These are phyloP conservation scores for Dioctria linearis DNA, from an alignment of 2,888 invertebrate genomes.

Conservation along the genomic window DNA sequence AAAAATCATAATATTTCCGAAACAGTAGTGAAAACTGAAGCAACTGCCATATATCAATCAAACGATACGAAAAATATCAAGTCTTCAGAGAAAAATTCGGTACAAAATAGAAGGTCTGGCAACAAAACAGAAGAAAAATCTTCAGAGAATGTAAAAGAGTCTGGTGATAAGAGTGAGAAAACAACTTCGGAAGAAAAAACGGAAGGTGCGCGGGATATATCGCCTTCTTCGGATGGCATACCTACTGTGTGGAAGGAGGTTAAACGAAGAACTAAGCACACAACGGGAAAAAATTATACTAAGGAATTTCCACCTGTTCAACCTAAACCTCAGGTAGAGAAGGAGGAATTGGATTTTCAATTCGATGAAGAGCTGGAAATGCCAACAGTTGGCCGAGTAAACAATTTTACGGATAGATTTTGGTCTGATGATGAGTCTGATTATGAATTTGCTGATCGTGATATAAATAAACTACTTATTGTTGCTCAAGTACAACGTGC, in stretches of 20 bases:
- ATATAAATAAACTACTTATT: constrained; percentile 94
- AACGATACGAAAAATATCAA: no score
- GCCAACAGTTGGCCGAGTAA: constrained; percentile 80
- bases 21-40: no score
- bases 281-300: constrained; percentile 72
- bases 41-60: no score
- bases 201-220: constrained; percentile 58
- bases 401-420: constrained; percentile 83
- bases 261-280: constrained; percentile 75
- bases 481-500: constrained; percentile 85
- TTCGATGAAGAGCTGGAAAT: constrained; percentile 96
- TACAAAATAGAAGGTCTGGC: no score
- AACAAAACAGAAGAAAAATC: no score
- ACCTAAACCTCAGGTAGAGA: constrained; percentile 65
- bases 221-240: constrained; percentile 60
- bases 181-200: constrained; percentile 57
- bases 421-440: constrained; percentile 89
- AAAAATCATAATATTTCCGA: no score
- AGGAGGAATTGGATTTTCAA: constrained; percentile 95
- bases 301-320: constrained; percentile 63
- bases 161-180: not conserved
- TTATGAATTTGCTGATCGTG: constrained; percentile 91
- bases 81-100: no score
- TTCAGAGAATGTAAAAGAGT: no score
- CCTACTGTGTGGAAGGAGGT: constrained; percentile 73